Evolutionary conservation across 2,888 invertebrate species (phyloP), one percentile per base, ranked within the genome.

Genomic region (Ormia ochracea): DNA sequence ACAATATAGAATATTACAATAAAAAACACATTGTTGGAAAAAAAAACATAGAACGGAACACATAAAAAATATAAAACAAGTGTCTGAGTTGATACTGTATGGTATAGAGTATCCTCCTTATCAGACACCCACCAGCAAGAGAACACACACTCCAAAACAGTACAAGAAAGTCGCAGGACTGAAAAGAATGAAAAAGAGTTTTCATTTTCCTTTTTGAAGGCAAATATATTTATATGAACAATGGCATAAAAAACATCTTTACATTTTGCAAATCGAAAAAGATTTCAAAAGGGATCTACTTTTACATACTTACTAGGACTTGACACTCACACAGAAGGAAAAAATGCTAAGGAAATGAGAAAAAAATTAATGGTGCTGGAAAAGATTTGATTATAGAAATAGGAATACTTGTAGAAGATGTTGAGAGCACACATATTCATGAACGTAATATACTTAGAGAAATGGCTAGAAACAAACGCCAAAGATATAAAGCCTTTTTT

Each of bases 231-330:
- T 63, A 43, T 52, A 21, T 41, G 56, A 28, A 38, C 54, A 58
- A 65, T 38, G 21, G 23, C 45, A 75, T 26, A 48, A 33, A 59
- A 74, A 59, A 59, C n/a, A 50, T n/a, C 54, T 70, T 68, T 68
- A 68, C 72, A 56, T 61, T 80, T 80, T 76, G 68, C 76, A 80
- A 79, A 79, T 79, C 74, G 70, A 76, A 80, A 72, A 68, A 66
- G 59, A 80, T 72, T 79, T 80, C 45, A 72, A 68, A 41, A 72
- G 43, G 58, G 72, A 80, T 80, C 73, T 72, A 63, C 72, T 69
- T 76, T 68, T 72, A 63, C 75, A 75, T 72, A 79, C 56, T 48
- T 45, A n/a, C n/a, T 26, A 23, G 43, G 43, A 58, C 50, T 66
- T 17, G 21, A 43, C 26, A 41, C 19, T 41, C 17, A 41, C 45